phyloP scores from a whole-genome alignment of 2,113 vertebrate species.

The Plotosus lineatus region DNA sequence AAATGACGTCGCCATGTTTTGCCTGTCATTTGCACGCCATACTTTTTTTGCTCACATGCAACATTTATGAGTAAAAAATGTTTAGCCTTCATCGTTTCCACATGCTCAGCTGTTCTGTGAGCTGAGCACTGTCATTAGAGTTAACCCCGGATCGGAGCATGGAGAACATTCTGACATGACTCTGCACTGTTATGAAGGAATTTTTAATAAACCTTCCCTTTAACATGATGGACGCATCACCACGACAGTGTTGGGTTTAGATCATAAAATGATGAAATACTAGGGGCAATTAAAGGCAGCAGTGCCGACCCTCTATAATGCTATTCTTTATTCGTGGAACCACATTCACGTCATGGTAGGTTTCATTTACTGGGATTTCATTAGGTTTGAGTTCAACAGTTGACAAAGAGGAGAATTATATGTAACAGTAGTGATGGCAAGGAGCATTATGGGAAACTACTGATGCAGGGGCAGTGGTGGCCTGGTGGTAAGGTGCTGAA shows the following conservation, averaged over 20 bases:
- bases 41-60: not conserved
- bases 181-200: not conserved
- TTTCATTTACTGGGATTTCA: too few relatives aligned
- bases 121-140: not conserved
- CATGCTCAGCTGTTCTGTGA: not conserved
- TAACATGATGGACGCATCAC: not conserved
- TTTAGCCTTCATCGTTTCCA: not conserved
- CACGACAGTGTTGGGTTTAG: not conserved
- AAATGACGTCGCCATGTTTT: not conserved
- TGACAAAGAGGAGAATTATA: not conserved
- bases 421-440: not conserved
- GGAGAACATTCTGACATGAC: not conserved
- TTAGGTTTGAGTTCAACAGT: too few relatives aligned
- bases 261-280: not conserved
- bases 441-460: not conserved
- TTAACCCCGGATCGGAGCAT: not conserved
- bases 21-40: conserved; percentile 18
- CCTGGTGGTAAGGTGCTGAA: too few relatives aligned
- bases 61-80: not conserved
- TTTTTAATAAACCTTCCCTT: not conserved
- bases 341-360: too few relatives aligned
- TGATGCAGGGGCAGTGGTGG: not conserved
- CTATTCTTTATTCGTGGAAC: not conserved
- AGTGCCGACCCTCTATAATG: not conserved
- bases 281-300: not conserved